Percentiles rank a stretch among this genome's conserved stretches.
These are phyloP conservation scores for Griposia aprilina DNA, from an alignment of 2,888 invertebrate genomes.

Conservation along the genomic window DNA sequence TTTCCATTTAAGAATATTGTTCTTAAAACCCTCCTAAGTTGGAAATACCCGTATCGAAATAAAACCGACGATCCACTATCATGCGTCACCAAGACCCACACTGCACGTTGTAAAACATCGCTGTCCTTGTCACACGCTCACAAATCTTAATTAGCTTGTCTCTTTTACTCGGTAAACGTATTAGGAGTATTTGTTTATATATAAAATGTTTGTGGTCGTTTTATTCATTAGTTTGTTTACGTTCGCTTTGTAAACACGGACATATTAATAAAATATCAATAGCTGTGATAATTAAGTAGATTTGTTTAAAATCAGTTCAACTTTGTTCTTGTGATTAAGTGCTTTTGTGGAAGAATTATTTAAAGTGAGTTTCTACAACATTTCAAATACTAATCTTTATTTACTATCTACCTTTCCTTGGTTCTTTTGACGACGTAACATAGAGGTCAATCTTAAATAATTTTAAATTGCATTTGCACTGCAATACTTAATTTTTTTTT, in stretches of 20 bases:
- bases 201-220: constrained; percentile 40
- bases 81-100: constrained; percentile 34
- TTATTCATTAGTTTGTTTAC: constrained; percentile 53
- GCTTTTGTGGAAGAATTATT: neutral
- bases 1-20: constrained; percentile 22
- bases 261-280: neutral
- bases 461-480: neutral
- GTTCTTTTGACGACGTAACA: too few relatives aligned
- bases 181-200: constrained; percentile 43
- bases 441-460: neutral
- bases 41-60: constrained; percentile 44
- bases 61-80: constrained; percentile 41
- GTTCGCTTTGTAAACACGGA: constrained; percentile 36
- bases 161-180: constrained; percentile 29
- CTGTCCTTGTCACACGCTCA: constrained; percentile 21
- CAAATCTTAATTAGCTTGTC: constrained; percentile 11
- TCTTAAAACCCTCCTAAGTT: constrained; percentile 14
- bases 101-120: constrained; percentile 12
- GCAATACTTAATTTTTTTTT: neutral
- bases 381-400: neutral
- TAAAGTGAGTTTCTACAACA: constrained; percentile 31
- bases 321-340: constrained; percentile 13
- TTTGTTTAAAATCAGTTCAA: neutral
- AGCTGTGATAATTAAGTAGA: constrained; percentile 4
- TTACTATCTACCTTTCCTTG: neutral